Conservation (phyloP, 2,888 invertebrate species). For the Drosophila recens region DNA sequence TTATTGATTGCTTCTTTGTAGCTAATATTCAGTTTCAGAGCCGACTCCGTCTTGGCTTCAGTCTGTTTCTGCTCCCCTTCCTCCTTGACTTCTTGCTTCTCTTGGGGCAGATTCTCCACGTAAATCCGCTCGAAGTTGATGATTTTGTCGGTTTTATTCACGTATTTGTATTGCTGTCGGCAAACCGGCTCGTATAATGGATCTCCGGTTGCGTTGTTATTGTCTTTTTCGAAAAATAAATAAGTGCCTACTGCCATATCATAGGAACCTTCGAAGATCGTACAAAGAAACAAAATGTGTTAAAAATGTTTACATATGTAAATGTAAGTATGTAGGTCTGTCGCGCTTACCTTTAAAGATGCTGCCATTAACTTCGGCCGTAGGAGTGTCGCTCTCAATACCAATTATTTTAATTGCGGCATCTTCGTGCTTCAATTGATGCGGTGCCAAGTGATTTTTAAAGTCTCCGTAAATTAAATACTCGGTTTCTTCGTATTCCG, state of each 20-base stretch:
- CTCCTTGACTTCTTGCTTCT: constrained; percentile 29
- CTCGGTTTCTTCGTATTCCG: constrained; percentile 84
- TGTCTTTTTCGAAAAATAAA: constrained; percentile 90
- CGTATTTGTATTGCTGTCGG: constrained; percentile 87
- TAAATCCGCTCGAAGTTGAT: constrained; percentile 90
- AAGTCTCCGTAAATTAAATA: constrained; percentile 83
- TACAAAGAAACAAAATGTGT: not conserved
- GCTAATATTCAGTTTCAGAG: constrained; percentile 67
- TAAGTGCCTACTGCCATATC: constrained; percentile 90
- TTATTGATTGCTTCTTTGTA: constrained; percentile 83
- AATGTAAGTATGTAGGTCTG: too few relatives aligned
- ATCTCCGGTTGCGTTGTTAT: constrained; percentile 85
- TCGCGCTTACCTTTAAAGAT: constrained; percentile 86
- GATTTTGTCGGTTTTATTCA: constrained; percentile 88
- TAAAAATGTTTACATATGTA: not conserved
- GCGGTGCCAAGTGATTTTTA: constrained; percentile 79
- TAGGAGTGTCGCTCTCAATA: constrained; percentile 87
- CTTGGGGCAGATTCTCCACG: constrained; percentile 83
- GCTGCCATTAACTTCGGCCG: constrained; percentile 89
- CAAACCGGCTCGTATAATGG: constrained; percentile 87
- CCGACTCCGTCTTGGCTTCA: constrained; percentile 23
- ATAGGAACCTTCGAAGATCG: constrained; percentile 87
- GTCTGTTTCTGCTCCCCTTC: constrained; percentile 27
- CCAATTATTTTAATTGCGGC: constrained; percentile 86
- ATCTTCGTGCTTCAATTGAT: constrained; percentile 76